Evolutionary conservation across 1,140 invertebrate genomes (phyloP).

Genomic region (Drosophila jambulina): DNA sequence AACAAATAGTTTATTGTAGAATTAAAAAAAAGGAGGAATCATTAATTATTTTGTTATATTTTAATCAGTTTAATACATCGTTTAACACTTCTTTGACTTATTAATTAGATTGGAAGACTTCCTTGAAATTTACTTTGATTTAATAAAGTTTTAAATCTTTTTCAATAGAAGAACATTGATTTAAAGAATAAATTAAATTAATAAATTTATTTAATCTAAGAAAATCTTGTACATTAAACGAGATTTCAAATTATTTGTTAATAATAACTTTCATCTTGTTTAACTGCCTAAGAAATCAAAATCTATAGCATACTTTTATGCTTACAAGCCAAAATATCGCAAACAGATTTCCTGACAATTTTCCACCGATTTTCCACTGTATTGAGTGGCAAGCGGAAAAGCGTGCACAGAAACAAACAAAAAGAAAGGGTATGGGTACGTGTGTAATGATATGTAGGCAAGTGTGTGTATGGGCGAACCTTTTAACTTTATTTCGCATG

Average conservation of each 20-base stretch:
- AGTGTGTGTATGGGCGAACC: constrained; percentile 29
- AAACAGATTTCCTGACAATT: constrained; percentile 18
- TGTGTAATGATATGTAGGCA: constrained; percentile 12
- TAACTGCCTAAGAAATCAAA: background rate
- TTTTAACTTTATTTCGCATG: constrained; percentile 65
- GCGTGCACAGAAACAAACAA: constrained; percentile 47
- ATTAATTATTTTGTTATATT: background rate
- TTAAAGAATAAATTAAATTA: background rate
- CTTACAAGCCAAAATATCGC: background rate
- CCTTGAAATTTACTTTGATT: background rate
- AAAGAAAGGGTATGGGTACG: constrained; percentile 45
- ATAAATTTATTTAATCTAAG: no score
- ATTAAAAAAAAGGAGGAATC: background rate
- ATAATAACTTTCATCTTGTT: no score
- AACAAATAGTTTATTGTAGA: background rate
- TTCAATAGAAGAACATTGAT: no score
- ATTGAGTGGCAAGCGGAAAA: constrained; percentile 66
- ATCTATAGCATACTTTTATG: constrained; percentile 12
- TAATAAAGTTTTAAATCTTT: background rate
- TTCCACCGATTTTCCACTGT: constrained; percentile 41
- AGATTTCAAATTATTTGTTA: no score
- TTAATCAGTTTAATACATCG: no score
- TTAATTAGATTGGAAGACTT: background rate
- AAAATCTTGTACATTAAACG: no score
- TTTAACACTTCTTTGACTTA: background rate